phyloP scores from a whole-genome alignment of 2,888 invertebrate species.

The Aleiodes leptofemur region DNA sequence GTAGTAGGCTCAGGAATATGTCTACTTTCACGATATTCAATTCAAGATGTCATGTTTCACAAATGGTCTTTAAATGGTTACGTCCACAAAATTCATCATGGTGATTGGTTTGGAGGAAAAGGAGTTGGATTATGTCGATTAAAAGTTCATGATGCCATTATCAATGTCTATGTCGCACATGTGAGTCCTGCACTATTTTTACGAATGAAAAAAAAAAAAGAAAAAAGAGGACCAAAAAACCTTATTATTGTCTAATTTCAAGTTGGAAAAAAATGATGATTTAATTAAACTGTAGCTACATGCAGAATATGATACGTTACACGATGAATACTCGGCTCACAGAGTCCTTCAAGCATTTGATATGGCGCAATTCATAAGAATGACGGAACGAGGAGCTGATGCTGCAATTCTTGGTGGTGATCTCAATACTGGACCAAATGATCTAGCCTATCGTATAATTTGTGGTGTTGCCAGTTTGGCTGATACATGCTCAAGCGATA shows the following conservation, averaged over 20 bases:
- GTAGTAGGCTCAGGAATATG: constrained; percentile 94
- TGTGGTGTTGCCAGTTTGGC: constrained; percentile 78
- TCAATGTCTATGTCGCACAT: constrained; percentile 96
- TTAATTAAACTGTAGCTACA: constrained; percentile 83
- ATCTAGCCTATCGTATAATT: constrained; percentile 85
- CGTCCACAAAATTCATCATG: constrained; percentile 95
- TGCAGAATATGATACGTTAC: constrained; percentile 91
- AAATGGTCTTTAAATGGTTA: constrained; percentile 98
- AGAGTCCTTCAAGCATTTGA: constrained; percentile 95
- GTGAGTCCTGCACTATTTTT: constrained; percentile 78
- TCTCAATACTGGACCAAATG: constrained; percentile 92
- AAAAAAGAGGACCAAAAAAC: no score
- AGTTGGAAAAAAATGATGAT: constrained; percentile 27
- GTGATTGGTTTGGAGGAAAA: constrained; percentile 99
- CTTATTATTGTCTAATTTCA: background rate
- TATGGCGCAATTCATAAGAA: constrained; percentile 93
- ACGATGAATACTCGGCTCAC: constrained; percentile 95
- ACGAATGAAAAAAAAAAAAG: background rate
- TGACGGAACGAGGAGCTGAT: constrained; percentile 88
- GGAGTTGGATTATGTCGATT: constrained; percentile 91
- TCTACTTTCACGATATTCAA: constrained; percentile 88
- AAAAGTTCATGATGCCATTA: constrained; percentile 80
- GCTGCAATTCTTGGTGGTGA: constrained; percentile 94
- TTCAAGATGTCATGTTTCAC: constrained; percentile 92
- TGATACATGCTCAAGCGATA: constrained; percentile 75